Conservation (phyloP, 2,888 invertebrate genomes). For the Agriopis marginaria region DNA sequence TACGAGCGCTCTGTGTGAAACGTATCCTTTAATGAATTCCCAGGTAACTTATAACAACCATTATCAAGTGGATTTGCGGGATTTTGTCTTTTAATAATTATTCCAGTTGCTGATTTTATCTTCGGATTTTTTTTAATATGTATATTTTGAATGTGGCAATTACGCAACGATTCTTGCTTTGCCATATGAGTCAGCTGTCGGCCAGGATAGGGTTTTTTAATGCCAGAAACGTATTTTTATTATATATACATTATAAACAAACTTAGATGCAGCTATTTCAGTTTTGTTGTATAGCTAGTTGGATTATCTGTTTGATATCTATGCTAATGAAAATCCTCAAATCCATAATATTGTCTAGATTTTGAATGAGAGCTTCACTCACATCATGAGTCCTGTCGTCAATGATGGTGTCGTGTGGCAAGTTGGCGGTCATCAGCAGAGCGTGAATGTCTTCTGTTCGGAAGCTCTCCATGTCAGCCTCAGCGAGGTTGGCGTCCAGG, state of each 20-base stretch:
- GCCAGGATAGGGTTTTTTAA: background rate
- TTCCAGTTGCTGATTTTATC: conserved; percentile 20
- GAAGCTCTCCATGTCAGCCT: conserved; percentile 98
- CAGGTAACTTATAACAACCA: conserved; percentile 48
- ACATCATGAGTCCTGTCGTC: conserved; percentile 83
- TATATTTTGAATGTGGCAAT: conserved; percentile 2
- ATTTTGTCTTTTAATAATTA: conserved; percentile 15
- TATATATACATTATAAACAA: too few species aligned
- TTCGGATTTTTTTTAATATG: conserved; percentile 9
- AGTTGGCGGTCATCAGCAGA: conserved; percentile 90
- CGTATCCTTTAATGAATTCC: conserved; percentile 55
- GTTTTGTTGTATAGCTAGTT: too few species aligned
- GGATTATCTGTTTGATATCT: too few species aligned
- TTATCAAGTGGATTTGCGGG: conserved; percentile 29
- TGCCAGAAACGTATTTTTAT: too few species aligned
- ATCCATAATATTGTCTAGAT: background rate
- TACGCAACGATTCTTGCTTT: conserved; percentile 5
- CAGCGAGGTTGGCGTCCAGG: conserved; percentile 96
- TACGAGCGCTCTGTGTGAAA: conserved; percentile 40
- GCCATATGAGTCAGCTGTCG: background rate
- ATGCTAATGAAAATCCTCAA: background rate
- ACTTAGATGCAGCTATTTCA: too few species aligned
- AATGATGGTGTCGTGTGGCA: conserved; percentile 88
- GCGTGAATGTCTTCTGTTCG: conserved; percentile 96
- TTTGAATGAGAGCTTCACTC: conserved; percentile 55